Evolutionary conservation across 2,888 invertebrate species (phyloP).

Genomic region (Drosophila gaucha): DNA sequence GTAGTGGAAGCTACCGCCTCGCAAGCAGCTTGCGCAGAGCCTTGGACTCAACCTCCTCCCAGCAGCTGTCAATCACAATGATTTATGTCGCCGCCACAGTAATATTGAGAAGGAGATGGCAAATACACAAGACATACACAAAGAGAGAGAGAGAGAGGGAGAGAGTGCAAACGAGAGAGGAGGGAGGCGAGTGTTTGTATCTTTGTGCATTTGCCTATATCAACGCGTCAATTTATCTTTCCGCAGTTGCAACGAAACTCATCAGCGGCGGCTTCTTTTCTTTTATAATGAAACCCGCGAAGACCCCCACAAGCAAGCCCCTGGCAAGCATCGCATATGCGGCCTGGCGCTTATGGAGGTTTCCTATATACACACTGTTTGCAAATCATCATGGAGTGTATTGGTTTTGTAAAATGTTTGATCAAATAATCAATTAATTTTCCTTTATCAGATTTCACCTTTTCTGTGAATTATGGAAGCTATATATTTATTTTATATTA

Average conservation of each 20-base stretch:
- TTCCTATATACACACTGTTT: slow-evolving; percentile 19
- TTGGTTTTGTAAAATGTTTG: not conserved
- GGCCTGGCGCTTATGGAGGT: slow-evolving; percentile 62
- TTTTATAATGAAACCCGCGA: slow-evolving; percentile 57
- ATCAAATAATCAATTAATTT: too few species aligned
- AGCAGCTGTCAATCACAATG: slow-evolving; percentile 85
- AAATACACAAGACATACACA: slow-evolving; percentile 15
- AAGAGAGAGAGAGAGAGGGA: not conserved
- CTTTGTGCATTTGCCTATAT: slow-evolving; percentile 74
- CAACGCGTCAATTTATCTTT: slow-evolving; percentile 82
- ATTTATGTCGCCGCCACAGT: slow-evolving; percentile 84
- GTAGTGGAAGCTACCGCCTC: slow-evolving; percentile 55
- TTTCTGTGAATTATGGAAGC: too few species aligned
- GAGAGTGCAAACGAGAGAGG: not conserved
- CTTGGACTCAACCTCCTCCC: slow-evolving; percentile 32
- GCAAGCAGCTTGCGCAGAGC: slow-evolving; percentile 7
- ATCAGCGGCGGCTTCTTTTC: slow-evolving; percentile 78
- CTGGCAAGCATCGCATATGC: slow-evolving; percentile 5
- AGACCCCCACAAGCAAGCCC: not conserved
- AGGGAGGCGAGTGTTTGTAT: slow-evolving; percentile 50
- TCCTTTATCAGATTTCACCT: too few species aligned
- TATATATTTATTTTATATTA: too few species aligned
- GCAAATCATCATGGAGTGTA: not conserved
- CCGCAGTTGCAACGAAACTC: slow-evolving; percentile 78
- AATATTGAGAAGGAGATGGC: slow-evolving; percentile 37